Conservation (phyloP, 2,888 invertebrate genomes). For the Phyto melanocephala region DNA sequence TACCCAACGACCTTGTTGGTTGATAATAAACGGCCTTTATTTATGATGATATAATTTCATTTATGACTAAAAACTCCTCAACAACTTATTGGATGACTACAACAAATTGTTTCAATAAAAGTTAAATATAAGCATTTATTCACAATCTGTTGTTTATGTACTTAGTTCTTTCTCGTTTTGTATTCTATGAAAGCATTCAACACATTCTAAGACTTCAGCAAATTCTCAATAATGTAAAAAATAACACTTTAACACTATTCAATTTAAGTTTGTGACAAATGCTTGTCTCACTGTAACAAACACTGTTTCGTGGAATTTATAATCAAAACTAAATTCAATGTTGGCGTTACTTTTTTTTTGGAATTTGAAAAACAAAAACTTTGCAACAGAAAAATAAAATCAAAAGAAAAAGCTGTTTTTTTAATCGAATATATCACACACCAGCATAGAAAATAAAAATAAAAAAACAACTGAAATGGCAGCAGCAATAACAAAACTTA, state of each 20-base stretch:
- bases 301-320: constrained; percentile 36
- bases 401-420: constrained; percentile 25
- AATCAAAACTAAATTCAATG: constrained; percentile 21
- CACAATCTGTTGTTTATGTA: no score
- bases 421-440: not conserved
- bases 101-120: not conserved
- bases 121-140: no score
- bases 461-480: constrained; percentile 2
- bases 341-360: constrained; percentile 7
- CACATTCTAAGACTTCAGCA: not conserved
- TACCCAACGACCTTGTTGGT: constrained; percentile 11
- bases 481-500: not conserved
- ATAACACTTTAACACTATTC: not conserved
- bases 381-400: constrained; percentile 21
- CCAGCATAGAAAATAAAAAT: constrained; percentile 22
- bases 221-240: constrained; percentile 10
- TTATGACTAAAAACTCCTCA: not conserved
- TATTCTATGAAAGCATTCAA: not conserved
- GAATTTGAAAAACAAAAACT: constrained; percentile 10
- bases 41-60: not conserved
- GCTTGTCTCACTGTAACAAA: constrained; percentile 8
- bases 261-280: constrained; percentile 4
- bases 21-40: constrained; percentile 29
- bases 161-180: no score
- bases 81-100: not conserved